Base-by-base conservation (phyloP, 2,113 vertebrate species). In the Sturnus vulgaris region DNA sequence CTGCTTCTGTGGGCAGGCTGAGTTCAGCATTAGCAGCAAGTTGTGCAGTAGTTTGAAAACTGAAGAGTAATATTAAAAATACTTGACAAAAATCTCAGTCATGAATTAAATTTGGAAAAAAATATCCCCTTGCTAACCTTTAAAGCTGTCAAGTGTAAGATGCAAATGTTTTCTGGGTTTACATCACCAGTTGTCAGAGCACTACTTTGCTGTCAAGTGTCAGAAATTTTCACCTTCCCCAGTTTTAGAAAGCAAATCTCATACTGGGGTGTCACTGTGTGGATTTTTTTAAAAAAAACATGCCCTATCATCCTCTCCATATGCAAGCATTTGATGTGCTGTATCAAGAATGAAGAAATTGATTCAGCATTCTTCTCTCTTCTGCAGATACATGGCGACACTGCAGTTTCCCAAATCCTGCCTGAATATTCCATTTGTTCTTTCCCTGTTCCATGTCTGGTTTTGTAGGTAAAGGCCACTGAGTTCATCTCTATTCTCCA, bases 21-120 rank as follows among this genome's bases (percentile, higher is more conserved):
- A 2, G 63, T 37, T 72, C 70, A 90, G 76, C 17, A 86, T 35
- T 25, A 92, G 70, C 37, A 93, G 24, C 30, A 77, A 80, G 42
- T 76, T 93, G 23, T 11, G 3, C 13, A 94, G 85, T 65, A 93
- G 77, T 90, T 89, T 81, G 63, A 92, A 71, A 93, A 96, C 60
- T 33, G 27, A 93, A 66, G 10, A 60, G 16, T 63, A 60, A 42
- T 6, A 24, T 63, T 82, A 86, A 91, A 49, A 46, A 61, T 37
- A 75, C 23, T 27, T 69, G 24, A 83, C 9, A 59, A 79, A 88
- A 86, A 73, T 30, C 28, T 76, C 69, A 75, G 55, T 50, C 24
- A 46, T 16, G 1, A 86, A 73, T 63, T 91, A 3, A 25, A 88
- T 52, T 37, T 52, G 16, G 44, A 83, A 90, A 52, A 52, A 88